phyloP scores from a whole-genome alignment of 2,888 invertebrate species.

The Lasius fuliginosus region DNA sequence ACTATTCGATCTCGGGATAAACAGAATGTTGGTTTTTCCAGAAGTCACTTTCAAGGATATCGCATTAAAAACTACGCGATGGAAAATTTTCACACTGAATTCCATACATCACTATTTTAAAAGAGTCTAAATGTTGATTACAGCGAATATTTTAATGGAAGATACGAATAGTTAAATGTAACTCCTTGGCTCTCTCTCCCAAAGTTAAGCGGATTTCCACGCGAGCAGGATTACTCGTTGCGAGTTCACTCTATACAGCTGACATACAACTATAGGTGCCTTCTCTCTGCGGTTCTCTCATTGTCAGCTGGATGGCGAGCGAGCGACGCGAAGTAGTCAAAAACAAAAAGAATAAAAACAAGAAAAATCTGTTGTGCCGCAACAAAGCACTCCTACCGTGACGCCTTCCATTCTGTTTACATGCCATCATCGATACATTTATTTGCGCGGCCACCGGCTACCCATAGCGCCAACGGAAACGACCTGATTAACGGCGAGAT shows the following conservation, averaged over 20 bases:
- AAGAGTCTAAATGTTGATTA: neutral
- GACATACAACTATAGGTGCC: neutral
- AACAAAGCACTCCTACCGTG: slow-evolving; percentile 43
- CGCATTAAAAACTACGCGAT: neutral
- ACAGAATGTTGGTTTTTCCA: slow-evolving; percentile 5
- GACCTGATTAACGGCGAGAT: slow-evolving; percentile 49
- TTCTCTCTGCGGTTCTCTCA: neutral
- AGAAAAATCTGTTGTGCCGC: slow-evolving; percentile 46
- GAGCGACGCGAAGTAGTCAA: slow-evolving; percentile 24
- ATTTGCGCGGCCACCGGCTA: slow-evolving; percentile 42
- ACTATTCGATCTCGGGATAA: neutral
- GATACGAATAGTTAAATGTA: neutral
- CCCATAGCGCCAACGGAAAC: slow-evolving; percentile 31
- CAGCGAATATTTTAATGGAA: slow-evolving; percentile 9
- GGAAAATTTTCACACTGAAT: neutral
- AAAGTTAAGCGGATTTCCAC: slow-evolving; percentile 65
- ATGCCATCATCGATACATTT: slow-evolving; percentile 57
- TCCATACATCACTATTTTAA: neutral
- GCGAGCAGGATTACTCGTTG: slow-evolving; percentile 3
- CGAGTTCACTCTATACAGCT: slow-evolving; percentile 1
- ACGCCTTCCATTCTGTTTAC: slow-evolving; percentile 50
- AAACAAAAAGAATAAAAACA: slow-evolving; percentile 45
- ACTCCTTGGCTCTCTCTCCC: slow-evolving; percentile 38
- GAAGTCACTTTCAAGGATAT: neutral
- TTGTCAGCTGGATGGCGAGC: neutral